Conservation (phyloP, 2,888 invertebrate species). For the Celastrina argiolus region DNA sequence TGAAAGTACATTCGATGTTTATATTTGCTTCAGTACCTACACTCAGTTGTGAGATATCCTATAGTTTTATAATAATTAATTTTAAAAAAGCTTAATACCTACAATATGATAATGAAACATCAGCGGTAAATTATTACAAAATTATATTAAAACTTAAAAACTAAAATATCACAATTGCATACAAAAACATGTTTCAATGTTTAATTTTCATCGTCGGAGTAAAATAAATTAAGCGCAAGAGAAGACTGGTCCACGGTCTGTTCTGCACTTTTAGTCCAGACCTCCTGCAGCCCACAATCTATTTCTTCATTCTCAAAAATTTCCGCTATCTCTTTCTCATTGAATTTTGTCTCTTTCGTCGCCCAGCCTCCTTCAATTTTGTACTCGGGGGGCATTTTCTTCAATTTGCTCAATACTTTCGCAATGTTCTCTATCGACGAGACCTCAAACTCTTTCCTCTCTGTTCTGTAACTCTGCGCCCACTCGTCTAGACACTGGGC, state of each 20-base stretch:
- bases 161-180: neutral
- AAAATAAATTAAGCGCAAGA: constrained; percentile 33
- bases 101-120: neutral
- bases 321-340: constrained; percentile 52
- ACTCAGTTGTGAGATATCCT: too few relatives aligned
- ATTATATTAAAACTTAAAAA: neutral
- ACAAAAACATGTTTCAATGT: neutral
- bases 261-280: constrained; percentile 45
- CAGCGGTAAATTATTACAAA: neutral
- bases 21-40: too few relatives aligned
- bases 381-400: constrained; percentile 47
- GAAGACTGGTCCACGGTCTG: constrained; percentile 33
- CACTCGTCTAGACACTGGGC: constrained; percentile 51
- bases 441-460: constrained; percentile 47
- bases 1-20: too few relatives aligned
- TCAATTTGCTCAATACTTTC: constrained; percentile 49
- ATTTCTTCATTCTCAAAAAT: constrained; percentile 53
- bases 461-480: constrained; percentile 45
- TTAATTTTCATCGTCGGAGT: constrained; percentile 37
- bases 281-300: constrained; percentile 54
- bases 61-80: too few relatives aligned
- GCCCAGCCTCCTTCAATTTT: constrained; percentile 40
- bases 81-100: too few relatives aligned
- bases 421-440: constrained; percentile 49
- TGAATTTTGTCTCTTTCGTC: constrained; percentile 39